Evolutionary conservation across 2,797 vertebrate genomes (phyloP).

Genomic region (Astyanax mexicanus): DNA sequence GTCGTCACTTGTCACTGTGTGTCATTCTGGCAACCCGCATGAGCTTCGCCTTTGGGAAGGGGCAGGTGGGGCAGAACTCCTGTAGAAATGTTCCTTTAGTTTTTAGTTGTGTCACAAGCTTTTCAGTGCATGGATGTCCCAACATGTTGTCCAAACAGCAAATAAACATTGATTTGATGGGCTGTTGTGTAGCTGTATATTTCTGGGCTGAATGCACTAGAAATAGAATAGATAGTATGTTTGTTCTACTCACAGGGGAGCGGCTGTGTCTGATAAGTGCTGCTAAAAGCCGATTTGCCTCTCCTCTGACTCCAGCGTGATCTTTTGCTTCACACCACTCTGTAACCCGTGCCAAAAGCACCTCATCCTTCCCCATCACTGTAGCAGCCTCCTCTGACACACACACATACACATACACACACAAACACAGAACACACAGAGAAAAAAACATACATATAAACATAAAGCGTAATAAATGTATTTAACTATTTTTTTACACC

Average conservation of each 20-base stretch:
- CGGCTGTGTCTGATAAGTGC: slow-evolving; percentile 87
- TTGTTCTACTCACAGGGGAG: slow-evolving; percentile 73
- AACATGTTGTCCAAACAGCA: no score
- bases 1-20: no score
- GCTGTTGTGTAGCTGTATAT: no score
- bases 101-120: no score
- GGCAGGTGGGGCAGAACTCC: no score
- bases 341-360: slow-evolving; percentile 80
- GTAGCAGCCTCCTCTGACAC: slow-evolving; percentile 83
- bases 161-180: no score
- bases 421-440: not conserved
- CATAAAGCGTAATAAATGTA: not conserved
- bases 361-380: slow-evolving; percentile 83
- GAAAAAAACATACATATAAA: not conserved
- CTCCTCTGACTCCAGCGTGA: slow-evolving; percentile 78
- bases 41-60: no score
- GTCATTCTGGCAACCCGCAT: no score
- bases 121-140: no score
- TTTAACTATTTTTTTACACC: slow-evolving; percentile 35
- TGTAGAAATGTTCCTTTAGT: no score
- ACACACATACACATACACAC: slow-evolving; percentile 3
- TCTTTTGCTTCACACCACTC: slow-evolving; percentile 87
- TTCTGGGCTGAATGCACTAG: no score
- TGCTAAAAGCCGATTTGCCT: slow-evolving; percentile 86
- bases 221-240: no score